Evolutionary conservation across 2,888 invertebrate genomes (phyloP).

Genomic region (Cylindroiulus punctatus): DNA sequence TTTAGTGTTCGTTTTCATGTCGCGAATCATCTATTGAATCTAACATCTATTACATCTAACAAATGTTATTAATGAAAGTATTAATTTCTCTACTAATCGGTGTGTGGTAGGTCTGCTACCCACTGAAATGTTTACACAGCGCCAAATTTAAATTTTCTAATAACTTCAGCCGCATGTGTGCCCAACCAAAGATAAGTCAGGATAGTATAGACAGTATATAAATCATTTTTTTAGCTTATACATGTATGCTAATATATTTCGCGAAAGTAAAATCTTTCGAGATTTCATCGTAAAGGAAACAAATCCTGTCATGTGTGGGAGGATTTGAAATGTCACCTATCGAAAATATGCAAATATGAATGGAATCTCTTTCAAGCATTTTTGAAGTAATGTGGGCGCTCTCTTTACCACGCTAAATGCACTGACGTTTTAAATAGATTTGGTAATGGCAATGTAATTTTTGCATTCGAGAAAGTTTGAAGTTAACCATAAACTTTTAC

Average conservation of each 20-base stretch:
- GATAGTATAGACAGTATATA: neutral
- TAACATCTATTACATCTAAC: no score
- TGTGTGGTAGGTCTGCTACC: no score
- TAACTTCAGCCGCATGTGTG: no score
- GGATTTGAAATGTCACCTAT: neutral
- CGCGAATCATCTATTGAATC: no score
- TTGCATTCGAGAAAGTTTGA: neutral
- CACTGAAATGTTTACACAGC: no score
- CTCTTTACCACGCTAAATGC: neutral
- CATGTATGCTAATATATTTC: no score
- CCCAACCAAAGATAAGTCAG: neutral
- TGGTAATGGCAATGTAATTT: neutral
- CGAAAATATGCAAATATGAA: neutral
- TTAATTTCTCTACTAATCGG: no score
- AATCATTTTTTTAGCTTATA: no score
- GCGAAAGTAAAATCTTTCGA: neutral
- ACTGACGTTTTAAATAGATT: neutral
- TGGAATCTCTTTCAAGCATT: neutral
- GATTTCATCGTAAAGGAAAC: neutral
- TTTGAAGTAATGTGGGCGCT: neutral
- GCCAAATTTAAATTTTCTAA: no score
- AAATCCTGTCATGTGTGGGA: neutral
- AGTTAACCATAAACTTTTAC: neutral
- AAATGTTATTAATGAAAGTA: no score
- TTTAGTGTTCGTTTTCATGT: no score